Evolutionary conservation across 2,113 vertebrate species (phyloP).

Genomic region (Neolamprologus kungweensis): DNA sequence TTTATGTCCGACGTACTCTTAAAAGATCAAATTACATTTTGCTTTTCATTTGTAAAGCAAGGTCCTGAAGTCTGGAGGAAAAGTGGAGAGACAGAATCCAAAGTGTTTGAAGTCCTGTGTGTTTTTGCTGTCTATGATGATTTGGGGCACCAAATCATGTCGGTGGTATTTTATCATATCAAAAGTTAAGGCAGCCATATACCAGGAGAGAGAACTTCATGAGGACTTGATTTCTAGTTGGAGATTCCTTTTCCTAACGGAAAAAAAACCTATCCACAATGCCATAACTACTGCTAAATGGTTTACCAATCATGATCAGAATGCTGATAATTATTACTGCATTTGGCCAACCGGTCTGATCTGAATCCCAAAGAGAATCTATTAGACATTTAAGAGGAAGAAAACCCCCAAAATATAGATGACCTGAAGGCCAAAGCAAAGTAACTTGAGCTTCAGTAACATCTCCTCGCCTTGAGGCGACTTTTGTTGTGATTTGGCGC

Average conservation of each 20-base stretch:
- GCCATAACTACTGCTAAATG: background rate
- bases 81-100: background rate
- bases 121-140: background rate
- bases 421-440: background rate
- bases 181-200: background rate
- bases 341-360: background rate
- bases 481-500: no score
- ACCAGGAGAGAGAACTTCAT: background rate
- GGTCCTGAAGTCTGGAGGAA: background rate
- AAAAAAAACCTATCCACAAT: background rate
- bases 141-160: background rate
- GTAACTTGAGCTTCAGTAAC: background rate
- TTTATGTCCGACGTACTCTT: background rate
- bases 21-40: background rate
- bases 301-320: background rate
- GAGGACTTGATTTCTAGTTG: background rate
- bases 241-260: background rate
- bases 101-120: background rate
- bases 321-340: background rate
- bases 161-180: background rate
- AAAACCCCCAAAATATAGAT: background rate
- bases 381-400: background rate
- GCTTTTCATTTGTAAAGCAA: background rate
- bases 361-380: background rate
- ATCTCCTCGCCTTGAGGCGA: background rate